Percentiles rank a stretch among this genome's conserved stretches.
Evolutionary conservation across 2,888 invertebrate species (phyloP).

Genomic region (Sinhomidia bicolor): DNA sequence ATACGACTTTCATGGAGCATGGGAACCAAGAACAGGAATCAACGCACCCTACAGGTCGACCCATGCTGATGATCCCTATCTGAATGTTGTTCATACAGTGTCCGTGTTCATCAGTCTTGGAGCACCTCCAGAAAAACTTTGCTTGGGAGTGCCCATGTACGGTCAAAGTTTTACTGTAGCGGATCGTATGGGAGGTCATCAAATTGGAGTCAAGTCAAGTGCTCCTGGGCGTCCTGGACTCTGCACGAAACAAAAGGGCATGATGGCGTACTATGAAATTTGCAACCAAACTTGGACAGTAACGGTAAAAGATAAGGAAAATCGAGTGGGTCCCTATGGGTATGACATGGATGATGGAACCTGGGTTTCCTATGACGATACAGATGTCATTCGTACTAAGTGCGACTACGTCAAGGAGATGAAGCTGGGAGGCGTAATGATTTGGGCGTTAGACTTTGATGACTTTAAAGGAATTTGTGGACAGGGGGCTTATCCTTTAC

Average conservation of each 20-base stretch:
- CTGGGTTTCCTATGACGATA: conserved; percentile 91
- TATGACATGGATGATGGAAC: conserved; percentile 85
- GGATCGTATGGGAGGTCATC: conserved; percentile 82
- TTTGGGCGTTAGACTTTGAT: conserved; percentile 84
- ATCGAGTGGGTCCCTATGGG: conserved; percentile 88
- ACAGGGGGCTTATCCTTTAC: conserved; percentile 81
- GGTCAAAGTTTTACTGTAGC: conserved; percentile 81
- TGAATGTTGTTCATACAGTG: conserved; percentile 85
- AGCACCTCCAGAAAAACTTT: conserved; percentile 86
- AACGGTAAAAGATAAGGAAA: conserved; percentile 85
- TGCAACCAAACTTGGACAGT: conserved; percentile 81
- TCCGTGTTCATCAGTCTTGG: conserved; percentile 88
- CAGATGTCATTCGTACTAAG: conserved; percentile 85
- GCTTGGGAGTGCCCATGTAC: conserved; percentile 85
- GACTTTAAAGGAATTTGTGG: conserved; percentile 82
- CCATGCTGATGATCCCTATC: conserved; percentile 80
- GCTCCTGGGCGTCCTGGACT: conserved; percentile 87
- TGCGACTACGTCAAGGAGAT: conserved; percentile 78
- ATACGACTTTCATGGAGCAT: conserved; percentile 81
- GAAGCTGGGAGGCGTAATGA: conserved; percentile 83
- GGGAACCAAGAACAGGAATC: conserved; percentile 81
- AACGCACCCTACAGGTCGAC: conserved; percentile 85
- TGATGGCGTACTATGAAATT: conserved; percentile 90
- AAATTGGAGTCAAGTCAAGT: conserved; percentile 85
- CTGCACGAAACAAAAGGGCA: conserved; percentile 87